These are phyloP conservation scores for Cyprinodon tularosa DNA, from an alignment of 2,113 vertebrate species.

Conservation along the genomic window DNA sequence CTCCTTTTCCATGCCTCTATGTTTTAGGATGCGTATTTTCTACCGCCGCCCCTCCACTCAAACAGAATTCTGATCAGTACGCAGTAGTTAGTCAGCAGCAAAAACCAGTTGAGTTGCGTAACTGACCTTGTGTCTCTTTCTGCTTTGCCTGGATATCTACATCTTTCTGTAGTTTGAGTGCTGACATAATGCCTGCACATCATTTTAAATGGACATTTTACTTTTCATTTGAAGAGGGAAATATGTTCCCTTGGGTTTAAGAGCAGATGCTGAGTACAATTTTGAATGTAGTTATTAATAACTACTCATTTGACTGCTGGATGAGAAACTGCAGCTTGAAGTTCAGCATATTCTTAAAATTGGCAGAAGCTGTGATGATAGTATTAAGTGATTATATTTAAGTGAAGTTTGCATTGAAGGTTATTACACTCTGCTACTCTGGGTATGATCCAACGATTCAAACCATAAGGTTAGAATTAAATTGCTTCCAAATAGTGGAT, in stretches of 20 bases:
- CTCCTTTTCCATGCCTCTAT: neutral
- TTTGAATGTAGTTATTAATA: neutral
- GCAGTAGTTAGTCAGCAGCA: slow-evolving; percentile 84
- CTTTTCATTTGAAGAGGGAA: slow-evolving; percentile 4
- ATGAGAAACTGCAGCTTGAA: neutral
- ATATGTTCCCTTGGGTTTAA: neutral
- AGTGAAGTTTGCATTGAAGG: neutral
- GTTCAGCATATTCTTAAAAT: neutral
- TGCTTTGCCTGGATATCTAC: slow-evolving; percentile 18
- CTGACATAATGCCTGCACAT: slow-evolving; percentile 16
- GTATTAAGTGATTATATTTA: neutral
- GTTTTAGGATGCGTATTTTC: slow-evolving; percentile 7
- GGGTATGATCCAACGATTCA: neutral
- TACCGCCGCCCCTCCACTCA: slow-evolving; percentile 20
- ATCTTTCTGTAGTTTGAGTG: slow-evolving; percentile 17
- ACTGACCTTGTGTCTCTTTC: slow-evolving; percentile 81
- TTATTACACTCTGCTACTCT: neutral
- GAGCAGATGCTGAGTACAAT: neutral
- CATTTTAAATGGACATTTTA: slow-evolving; percentile 36
- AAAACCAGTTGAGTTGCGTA: slow-evolving; percentile 86
- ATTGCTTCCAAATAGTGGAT: neutral
- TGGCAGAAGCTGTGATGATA: neutral
- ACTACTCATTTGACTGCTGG: neutral
- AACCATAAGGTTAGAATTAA: neutral
- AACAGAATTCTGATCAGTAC: slow-evolving; percentile 82